Evolutionary conservation across 2,888 invertebrate genomes (phyloP).

Genomic region (Zygogramma bicolorata): DNA sequence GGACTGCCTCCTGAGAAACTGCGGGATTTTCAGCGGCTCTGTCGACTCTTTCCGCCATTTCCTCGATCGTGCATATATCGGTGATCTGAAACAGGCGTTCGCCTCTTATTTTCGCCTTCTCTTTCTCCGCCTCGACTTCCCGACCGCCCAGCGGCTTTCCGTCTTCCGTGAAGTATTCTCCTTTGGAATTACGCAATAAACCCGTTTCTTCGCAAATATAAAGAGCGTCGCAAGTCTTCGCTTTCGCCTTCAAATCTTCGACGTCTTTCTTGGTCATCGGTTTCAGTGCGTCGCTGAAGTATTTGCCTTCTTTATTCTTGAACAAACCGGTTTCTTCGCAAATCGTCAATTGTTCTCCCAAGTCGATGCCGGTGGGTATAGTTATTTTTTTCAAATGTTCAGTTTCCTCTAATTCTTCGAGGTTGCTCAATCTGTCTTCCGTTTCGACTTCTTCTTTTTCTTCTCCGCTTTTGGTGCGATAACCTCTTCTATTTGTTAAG

Average conservation of each 20-base stretch:
- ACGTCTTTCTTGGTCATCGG: neutral
- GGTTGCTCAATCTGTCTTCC: neutral
- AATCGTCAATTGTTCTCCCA: neutral
- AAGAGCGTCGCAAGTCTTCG: no score
- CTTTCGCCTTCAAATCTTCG: neutral
- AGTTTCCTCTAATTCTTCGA: neutral
- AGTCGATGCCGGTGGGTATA: neutral
- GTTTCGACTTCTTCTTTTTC: neutral
- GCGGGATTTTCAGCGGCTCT: neutral
- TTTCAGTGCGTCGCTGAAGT: constrained; percentile 18
- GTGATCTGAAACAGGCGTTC: constrained; percentile 22
- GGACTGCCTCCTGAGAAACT: neutral
- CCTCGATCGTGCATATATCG: constrained; percentile 21
- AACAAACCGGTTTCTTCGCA: constrained; percentile 31
- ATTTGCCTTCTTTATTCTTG: constrained; percentile 22
- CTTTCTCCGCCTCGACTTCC: constrained; percentile 26
- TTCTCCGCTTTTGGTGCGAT: neutral
- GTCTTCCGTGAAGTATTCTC: constrained; percentile 16
- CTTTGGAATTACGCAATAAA: constrained; percentile 10
- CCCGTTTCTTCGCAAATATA: constrained; percentile 28
- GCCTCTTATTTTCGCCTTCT: constrained; percentile 12
- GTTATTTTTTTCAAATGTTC: neutral
- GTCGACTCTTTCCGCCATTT: neutral
- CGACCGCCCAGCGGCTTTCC: constrained; percentile 16
- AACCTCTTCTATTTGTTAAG: no score